Conservation (phyloP, 2,797 vertebrate species). For the Percopsis omiscomaycus region DNA sequence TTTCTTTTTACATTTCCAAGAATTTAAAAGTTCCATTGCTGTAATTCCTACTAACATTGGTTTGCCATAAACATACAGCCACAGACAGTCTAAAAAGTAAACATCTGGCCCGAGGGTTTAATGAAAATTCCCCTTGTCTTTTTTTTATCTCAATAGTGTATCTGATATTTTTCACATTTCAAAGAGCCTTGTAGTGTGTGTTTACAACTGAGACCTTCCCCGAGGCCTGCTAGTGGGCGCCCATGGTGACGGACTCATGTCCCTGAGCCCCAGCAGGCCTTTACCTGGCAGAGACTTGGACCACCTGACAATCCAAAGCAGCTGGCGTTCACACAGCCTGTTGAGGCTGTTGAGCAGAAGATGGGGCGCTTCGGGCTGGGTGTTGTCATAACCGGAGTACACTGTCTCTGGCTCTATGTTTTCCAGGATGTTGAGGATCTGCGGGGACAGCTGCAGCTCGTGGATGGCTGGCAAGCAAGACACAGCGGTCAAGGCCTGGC, state of each 20-base stretch:
- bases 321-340: conserved; percentile 91
- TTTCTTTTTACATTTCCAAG: too few relatives aligned
- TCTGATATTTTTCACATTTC: neutral
- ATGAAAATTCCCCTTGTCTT: too few relatives aligned
- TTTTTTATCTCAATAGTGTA: neutral
- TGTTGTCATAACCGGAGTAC: conserved; percentile 88
- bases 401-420: conserved; percentile 92
- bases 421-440: conserved; percentile 87
- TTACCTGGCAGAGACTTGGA: conserved; percentile 98
- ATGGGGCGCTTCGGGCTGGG: conserved; percentile 84
- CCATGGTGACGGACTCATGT: conserved; percentile 26
- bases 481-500: conserved; percentile 76
- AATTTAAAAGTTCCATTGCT: too few relatives aligned
- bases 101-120: too few relatives aligned
- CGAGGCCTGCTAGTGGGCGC: conserved; percentile 9
- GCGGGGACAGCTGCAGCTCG: conserved; percentile 85
- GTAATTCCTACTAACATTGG: too few relatives aligned
- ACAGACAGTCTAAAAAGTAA: too few relatives aligned
- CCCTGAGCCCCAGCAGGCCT: conserved; percentile 25
- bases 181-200: neutral
- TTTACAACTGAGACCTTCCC: conserved; percentile 29
- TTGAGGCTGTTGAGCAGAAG: conserved; percentile 92
- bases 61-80: too few relatives aligned
- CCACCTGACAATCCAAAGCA: conserved; percentile 96
- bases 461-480: conserved; percentile 81